Evolutionary conservation across 2,888 invertebrate species (phyloP), one percentile per base, ranked within the genome.

Genomic region (Lissocephala sabroskyi): DNA sequence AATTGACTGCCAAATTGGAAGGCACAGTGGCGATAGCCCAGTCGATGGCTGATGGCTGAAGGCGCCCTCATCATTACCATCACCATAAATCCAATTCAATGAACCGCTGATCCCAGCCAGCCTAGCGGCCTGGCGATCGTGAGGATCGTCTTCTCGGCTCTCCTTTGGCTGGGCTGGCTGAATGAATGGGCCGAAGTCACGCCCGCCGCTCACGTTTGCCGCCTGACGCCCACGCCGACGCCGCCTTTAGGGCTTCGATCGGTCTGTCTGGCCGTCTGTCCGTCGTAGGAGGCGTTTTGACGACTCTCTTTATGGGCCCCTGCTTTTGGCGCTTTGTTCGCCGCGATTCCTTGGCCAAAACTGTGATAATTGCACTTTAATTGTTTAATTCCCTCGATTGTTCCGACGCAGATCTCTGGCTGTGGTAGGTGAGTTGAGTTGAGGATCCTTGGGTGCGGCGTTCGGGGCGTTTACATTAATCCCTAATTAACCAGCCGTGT

Each of bases 311-410:
- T 42, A 18, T 18, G 17, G 19, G 26, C 44, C 28, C 36, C n/a
- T n/a, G n/a, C n/a, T 44, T 42, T 44, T 13, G 44, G 37, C 30
- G 30, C 30, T 30, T 30, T 7, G 30, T 41, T 37, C 45, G 11
- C 33, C 49, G 43, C 57, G 54, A 50, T 26, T 45, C 49, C 58
- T 63, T 58, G 54, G 49, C 52, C 46, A 41, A 76, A 76, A 77
- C 75, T 70, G 79, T 68, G 79, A 79, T 79, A 80, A 80, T 80
- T 79, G 76, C 65, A 79, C 65, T 67, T 79, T 80, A 80, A 80
- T 80, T 80, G 79, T 80, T 79, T 68, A 66, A 70, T 73, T 64
- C 65, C 55, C 59, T 45, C 56, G 66, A 62, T 56, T 62, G 61
- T 59, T 48, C 48, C 41, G 36, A 35, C 30, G 42, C 49, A n/a